Conservation (phyloP, 2,113 vertebrate species). For the Ginglymostoma cirratum region DNA sequence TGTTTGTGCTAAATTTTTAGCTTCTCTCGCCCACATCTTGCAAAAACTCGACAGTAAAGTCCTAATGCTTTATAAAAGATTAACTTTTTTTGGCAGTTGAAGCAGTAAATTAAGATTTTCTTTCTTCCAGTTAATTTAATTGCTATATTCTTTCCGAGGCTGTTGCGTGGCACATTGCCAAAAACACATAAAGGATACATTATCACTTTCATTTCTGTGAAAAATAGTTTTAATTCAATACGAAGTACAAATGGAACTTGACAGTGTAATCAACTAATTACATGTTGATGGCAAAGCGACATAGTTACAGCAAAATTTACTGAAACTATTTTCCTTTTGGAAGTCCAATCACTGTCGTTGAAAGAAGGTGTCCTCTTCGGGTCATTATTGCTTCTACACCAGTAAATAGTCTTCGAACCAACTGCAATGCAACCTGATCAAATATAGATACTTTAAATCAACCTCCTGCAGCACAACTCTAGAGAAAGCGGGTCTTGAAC, state of each 20-base stretch:
- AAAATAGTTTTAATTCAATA: slow-evolving; percentile 22
- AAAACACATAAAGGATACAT: not conserved
- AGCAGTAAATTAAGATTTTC: not conserved
- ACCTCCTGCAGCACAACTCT: not conserved
- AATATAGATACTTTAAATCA: too few relatives aligned
- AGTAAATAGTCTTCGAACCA: too few relatives aligned
- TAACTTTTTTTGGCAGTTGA: not conserved
- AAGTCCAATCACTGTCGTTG: not conserved
- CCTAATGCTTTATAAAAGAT: not conserved
- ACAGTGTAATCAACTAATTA: slow-evolving; percentile 21
- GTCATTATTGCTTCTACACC: too few relatives aligned
- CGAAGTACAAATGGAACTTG: slow-evolving; percentile 18
- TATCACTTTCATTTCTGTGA: slow-evolving; percentile 17
- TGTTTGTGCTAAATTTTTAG: not conserved
- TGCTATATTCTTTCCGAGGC: not conserved
- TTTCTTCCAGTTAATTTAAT: not conserved
- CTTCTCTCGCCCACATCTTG: not conserved
- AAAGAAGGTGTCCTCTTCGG: too few relatives aligned
- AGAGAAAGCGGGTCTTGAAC: too few relatives aligned
- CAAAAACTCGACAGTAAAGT: not conserved
- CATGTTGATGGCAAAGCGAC: not conserved
- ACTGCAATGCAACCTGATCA: too few relatives aligned
- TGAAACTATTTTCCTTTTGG: not conserved
- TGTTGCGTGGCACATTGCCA: not conserved
- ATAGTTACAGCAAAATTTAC: not conserved